These are phyloP conservation scores for human DNA, from an alignment of 2,113 vertebrate species.

Conservation along the genomic window GRCh38 chr5:98460501-98461000, in stretches of 20 bases:
- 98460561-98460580: neutral
- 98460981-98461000: constrained; percentile 48
- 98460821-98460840: constrained; percentile 17
- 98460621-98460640: neutral
- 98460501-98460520: neutral
- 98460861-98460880: constrained; percentile 14
- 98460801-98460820: constrained; percentile 12
- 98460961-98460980: constrained; percentile 21
- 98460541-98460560: neutral
- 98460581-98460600: neutral
- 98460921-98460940: constrained; percentile 21
- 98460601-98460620: neutral
- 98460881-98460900: neutral
- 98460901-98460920: neutral
- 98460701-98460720: neutral
- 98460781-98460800: neutral
- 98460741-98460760: neutral
- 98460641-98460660: constrained; percentile 14
- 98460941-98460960: constrained; percentile 31
- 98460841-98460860: neutral
- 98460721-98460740: neutral
- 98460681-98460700: neutral
- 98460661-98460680: neutral
- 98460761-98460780: constrained; percentile 25
- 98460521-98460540: neutral